Percentiles rank a stretch among this genome's conserved stretches.
Evolutionary conservation across 92 coral and sea anemone genomes (phyloP).

Genomic region (Epizoanthus fatuus): DNA sequence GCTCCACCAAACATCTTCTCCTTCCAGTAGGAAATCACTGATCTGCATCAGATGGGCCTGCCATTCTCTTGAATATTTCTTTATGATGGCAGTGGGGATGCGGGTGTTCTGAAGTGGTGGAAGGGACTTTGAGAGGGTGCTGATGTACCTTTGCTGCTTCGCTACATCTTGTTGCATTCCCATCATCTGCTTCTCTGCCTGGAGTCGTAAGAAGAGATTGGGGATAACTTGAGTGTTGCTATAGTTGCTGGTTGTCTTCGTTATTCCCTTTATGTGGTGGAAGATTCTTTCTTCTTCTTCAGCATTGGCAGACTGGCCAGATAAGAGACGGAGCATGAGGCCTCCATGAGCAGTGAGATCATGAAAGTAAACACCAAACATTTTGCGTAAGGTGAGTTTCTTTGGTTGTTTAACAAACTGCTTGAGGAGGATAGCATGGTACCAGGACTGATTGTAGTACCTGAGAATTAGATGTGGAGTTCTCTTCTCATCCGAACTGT

Average conservation of each 20-base stretch:
- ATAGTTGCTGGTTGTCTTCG: no score
- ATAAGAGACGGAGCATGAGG: neutral
- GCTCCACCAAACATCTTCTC: slow-evolving; percentile 25
- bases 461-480: slow-evolving; percentile 21
- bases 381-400: no score
- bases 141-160: slow-evolving; percentile 2
- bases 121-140: neutral
- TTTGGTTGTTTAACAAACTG: no score
- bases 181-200: slow-evolving; percentile 35
- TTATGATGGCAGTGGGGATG: slow-evolving; percentile 28
- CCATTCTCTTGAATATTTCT: slow-evolving; percentile 35
- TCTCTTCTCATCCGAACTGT: slow-evolving; percentile 14
- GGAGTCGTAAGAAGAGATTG: slow-evolving; percentile 35
- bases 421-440: no score
- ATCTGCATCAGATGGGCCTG: neutral
- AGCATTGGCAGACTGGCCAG: neutral
- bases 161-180: neutral
- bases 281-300: slow-evolving; percentile 44
- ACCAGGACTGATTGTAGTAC: no score
- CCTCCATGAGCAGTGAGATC: slow-evolving; percentile 3
- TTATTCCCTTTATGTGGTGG: neutral
- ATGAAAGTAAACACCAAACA: neutral
- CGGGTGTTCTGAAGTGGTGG: slow-evolving; percentile 20
- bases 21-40: slow-evolving; percentile 38
- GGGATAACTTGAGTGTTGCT: slow-evolving; percentile 37